Percentiles rank a stretch among this genome's conserved stretches.
phyloP scores from a whole-genome alignment of 2,888 invertebrate genomes.

The Euzophera pinguis region DNA sequence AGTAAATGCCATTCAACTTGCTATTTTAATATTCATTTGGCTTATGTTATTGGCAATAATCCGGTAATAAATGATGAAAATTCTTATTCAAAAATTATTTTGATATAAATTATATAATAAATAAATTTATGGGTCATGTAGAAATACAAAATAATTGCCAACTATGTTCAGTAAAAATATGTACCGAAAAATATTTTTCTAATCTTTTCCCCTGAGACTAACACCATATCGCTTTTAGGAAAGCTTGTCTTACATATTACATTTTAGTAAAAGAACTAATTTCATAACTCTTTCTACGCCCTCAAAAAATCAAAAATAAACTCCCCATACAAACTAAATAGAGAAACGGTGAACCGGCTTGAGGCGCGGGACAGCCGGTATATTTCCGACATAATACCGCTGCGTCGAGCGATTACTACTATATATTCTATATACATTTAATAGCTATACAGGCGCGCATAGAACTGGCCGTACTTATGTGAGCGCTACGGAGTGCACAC shows the following conservation, averaged over 20 bases:
- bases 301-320: conserved; percentile 71
- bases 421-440: conserved; percentile 81
- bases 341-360: conserved; percentile 68
- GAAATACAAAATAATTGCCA: background rate
- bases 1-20: too few relatives aligned
- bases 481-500: conserved; percentile 65
- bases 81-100: too few relatives aligned
- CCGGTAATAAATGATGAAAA: too few relatives aligned
- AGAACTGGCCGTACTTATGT: conserved; percentile 81
- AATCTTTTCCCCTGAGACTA: conserved; percentile 41
- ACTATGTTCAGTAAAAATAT: conserved; percentile 2
- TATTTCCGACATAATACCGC: conserved; percentile 81
- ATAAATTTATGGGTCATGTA: background rate
- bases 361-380: conserved; percentile 75
- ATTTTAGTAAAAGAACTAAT: conserved; percentile 68
- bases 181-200: conserved; percentile 21
- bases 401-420: conserved; percentile 81
- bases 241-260: conserved; percentile 63
- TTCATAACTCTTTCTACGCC: conserved; percentile 59
- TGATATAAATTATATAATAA: too few relatives aligned
- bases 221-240: conserved; percentile 65
- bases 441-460: conserved; percentile 81
- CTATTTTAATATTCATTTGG: too few relatives aligned
- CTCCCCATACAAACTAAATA: conserved; percentile 78
- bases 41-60: too few relatives aligned